Evolutionary conservation across 1,140 invertebrate species (phyloP).

Genomic region (Leptestheria dahalacensis): DNA sequence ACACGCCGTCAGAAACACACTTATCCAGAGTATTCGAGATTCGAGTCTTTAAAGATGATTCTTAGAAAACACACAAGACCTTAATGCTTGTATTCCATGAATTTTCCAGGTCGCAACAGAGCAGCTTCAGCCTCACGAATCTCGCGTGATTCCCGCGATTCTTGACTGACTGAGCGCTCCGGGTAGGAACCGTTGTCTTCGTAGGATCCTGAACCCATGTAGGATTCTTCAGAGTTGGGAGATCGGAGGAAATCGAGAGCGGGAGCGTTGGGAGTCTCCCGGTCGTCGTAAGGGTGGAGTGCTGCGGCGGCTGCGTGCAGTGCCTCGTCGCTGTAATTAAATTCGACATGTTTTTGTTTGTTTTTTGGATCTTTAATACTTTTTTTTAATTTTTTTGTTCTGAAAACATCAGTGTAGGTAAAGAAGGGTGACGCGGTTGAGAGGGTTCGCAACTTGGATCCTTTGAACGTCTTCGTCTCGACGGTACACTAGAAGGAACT

Average conservation of each 20-base stretch:
- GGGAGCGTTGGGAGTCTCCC: not conserved
- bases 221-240: constrained; percentile 7
- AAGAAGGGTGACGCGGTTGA: not conserved
- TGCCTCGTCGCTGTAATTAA: not conserved
- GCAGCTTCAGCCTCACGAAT: not conserved
- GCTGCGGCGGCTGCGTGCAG: not conserved
- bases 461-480: too few relatives aligned
- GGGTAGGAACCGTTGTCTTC: not conserved
- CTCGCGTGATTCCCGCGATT: not conserved
- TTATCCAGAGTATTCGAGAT: too few relatives aligned
- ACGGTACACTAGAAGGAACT: too few relatives aligned
- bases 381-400: not conserved
- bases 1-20: too few relatives aligned
- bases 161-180: not conserved
- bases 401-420: too few relatives aligned
- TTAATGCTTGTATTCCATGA: constrained; percentile 10
- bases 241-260: not conserved
- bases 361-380: not conserved
- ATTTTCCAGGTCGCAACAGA: constrained; percentile 3
- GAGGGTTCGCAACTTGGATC: not conserved
- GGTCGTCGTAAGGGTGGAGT: not conserved
- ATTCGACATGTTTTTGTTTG: not conserved
- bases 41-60: too few relatives aligned
- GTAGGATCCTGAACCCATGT: constrained; percentile 2
- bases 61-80: not conserved